Conservation (phyloP, 2,888 invertebrate genomes). For the Drosophila stalkeri region DNA sequence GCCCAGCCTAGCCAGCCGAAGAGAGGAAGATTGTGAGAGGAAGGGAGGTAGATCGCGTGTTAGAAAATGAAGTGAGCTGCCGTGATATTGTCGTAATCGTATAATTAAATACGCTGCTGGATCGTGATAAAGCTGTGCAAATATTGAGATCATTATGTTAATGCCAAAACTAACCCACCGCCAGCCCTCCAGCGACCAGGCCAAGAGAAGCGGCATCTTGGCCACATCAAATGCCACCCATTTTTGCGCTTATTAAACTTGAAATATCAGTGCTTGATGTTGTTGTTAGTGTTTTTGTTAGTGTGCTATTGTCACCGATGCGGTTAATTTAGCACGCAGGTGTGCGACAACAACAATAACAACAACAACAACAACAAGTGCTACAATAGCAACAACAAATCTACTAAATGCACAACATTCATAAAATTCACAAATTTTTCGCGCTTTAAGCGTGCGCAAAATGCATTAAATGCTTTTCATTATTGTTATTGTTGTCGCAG, state of each 20-base stretch:
- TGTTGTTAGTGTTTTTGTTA: not conserved
- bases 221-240: constrained; percentile 50
- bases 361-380: constrained; percentile 30
- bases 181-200: constrained; percentile 47
- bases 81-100: constrained; percentile 44
- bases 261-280: constrained; percentile 45
- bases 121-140: constrained; percentile 77
- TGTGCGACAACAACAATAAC: constrained; percentile 61
- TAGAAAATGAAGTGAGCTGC: constrained; percentile 38
- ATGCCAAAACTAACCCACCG: constrained; percentile 43
- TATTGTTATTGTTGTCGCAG: constrained; percentile 31
- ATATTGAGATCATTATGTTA: constrained; percentile 81
- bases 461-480: constrained; percentile 63
- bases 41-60: constrained; percentile 64
- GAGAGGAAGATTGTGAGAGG: not conserved
- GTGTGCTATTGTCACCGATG: constrained; percentile 65
- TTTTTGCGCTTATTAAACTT: constrained; percentile 64
- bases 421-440: constrained; percentile 67
- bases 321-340: constrained; percentile 71
- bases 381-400: constrained; percentile 26
- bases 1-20: constrained; percentile 41
- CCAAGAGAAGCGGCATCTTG: constrained; percentile 17
- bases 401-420: constrained; percentile 49
- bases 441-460: constrained; percentile 70
- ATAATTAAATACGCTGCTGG: constrained; percentile 67